These are phyloP conservation scores for Rhorus exstirpatorius DNA, from an alignment of 2,888 invertebrate genomes.

Conservation along the genomic window DNA sequence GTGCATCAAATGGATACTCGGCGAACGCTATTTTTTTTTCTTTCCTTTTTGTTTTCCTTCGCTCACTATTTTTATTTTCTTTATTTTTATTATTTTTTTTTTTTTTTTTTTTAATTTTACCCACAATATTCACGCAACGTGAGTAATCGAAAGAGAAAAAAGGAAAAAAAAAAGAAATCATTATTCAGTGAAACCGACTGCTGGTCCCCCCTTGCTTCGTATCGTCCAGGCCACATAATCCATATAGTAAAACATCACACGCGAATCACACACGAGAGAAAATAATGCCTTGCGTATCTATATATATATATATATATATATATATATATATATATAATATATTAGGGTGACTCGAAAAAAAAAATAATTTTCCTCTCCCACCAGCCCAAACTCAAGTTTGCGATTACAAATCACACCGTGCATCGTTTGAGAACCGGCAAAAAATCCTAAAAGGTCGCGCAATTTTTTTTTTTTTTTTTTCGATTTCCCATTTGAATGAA, in stretches of 20 bases:
- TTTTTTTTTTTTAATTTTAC: slow-evolving; percentile 36
- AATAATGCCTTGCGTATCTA: neutral
- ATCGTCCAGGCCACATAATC: slow-evolving; percentile 72
- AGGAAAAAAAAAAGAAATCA: slow-evolving; percentile 40
- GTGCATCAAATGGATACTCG: slow-evolving; percentile 39
- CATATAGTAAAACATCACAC: slow-evolving; percentile 40
- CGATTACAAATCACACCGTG: too few relatives aligned
- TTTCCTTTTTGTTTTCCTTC: neutral
- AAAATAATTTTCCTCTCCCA: too few relatives aligned
- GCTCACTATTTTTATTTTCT: slow-evolving; percentile 1
- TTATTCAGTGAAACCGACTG: slow-evolving; percentile 78
- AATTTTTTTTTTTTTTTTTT: too few relatives aligned
- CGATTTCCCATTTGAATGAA: too few relatives aligned
- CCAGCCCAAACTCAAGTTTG: too few relatives aligned
- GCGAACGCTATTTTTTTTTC: neutral
- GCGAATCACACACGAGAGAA: neutral
- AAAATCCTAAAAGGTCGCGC: too few relatives aligned
- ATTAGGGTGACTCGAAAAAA: neutral
- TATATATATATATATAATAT: too few relatives aligned
- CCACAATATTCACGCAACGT: slow-evolving; percentile 25
- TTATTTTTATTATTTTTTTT: neutral
- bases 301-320: too few relatives aligned
- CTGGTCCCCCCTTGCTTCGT: slow-evolving; percentile 85
- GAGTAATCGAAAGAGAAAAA: slow-evolving; percentile 18
- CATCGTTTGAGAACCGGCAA: too few relatives aligned